These are phyloP conservation scores for Gymnothorax reevesii DNA, from an alignment of 2,797 vertebrate genomes.

Conservation along the genomic window DNA sequence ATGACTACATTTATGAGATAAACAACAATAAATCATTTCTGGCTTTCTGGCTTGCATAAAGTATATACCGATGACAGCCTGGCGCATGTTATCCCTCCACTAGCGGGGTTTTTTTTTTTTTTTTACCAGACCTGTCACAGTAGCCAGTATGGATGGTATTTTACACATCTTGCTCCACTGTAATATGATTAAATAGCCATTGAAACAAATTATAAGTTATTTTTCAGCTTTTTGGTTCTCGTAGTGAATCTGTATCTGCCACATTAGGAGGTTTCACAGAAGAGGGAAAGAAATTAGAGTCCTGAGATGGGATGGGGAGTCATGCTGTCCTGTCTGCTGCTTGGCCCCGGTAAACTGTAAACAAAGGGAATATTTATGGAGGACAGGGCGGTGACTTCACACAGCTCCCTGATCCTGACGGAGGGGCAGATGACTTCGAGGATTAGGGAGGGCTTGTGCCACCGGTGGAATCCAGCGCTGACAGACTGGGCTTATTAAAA, in stretches of 20 bases:
- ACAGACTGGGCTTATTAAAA: conserved; percentile 84
- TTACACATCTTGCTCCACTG: no score
- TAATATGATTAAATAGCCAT: neutral
- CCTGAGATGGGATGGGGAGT: neutral
- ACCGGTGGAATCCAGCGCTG: conserved; percentile 70
- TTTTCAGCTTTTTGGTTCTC: neutral
- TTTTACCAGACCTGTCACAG: no score
- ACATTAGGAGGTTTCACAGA: neutral
- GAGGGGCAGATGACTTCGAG: conserved; percentile 60
- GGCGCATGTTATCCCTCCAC: no score
- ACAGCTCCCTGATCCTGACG: conserved; percentile 50
- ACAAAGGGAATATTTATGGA: conserved; percentile 75
- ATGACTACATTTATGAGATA: no score
- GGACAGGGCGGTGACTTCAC: conserved; percentile 39
- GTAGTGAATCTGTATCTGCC: neutral
- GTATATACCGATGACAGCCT: no score
- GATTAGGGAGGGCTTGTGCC: conserved; percentile 72
- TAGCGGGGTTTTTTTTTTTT: no score
- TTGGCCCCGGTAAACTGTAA: conserved; percentile 51
- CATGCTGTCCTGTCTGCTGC: neutral
- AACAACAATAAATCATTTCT: no score
- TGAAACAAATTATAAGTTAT: neutral
- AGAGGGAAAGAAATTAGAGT: conserved; percentile 12
- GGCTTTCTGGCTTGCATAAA: no score
- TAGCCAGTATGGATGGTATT: no score